These are phyloP conservation scores for Drosophila eugracilis DNA, from an alignment of 1,140 invertebrate species.

Conservation along the genomic window DNA sequence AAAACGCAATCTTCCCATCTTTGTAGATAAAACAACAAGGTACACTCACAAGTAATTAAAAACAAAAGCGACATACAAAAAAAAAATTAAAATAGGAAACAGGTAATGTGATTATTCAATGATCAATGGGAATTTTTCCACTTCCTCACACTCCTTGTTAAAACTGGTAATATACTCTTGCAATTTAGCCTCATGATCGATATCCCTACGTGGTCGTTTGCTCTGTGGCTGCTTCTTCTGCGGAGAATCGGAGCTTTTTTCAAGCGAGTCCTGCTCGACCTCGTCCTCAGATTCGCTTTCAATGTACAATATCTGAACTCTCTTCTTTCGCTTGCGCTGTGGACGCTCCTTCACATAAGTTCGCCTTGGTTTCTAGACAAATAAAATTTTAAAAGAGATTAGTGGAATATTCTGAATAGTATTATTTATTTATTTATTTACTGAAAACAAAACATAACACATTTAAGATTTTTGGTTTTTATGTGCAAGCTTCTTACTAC, in stretches of 20 bases:
- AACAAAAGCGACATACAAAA: conserved; percentile 2
- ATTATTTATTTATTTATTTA: too few species aligned
- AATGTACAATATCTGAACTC: conserved; percentile 58
- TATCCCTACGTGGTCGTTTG: conserved; percentile 52
- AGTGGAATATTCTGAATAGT: too few species aligned
- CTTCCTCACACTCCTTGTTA: conserved; percentile 72
- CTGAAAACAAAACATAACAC: background rate
- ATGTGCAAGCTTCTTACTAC: conserved; percentile 79
- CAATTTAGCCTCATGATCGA: conserved; percentile 55
- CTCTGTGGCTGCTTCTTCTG: conserved; percentile 34
- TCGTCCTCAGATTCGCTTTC: conserved; percentile 67
- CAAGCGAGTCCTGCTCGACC: conserved; percentile 45
- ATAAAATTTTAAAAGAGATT: background rate
- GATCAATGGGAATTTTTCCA: conserved; percentile 65
- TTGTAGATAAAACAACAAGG: conserved; percentile 5
- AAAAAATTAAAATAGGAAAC: conserved; percentile 2
- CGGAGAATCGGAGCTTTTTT: conserved; percentile 47
- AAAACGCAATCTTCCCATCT: conserved; percentile 7
- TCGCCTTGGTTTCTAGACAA: conserved; percentile 55
- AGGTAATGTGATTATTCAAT: conserved; percentile 48
- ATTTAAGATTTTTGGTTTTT: too few species aligned
- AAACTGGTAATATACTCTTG: conserved; percentile 66
- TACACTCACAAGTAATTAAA: conserved; percentile 2
- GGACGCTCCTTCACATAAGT: conserved; percentile 65
- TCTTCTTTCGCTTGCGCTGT: conserved; percentile 71